These are phyloP conservation scores for Nasua narica DNA, from an alignment of 2,797 vertebrate species.

Conservation along the genomic window DNA sequence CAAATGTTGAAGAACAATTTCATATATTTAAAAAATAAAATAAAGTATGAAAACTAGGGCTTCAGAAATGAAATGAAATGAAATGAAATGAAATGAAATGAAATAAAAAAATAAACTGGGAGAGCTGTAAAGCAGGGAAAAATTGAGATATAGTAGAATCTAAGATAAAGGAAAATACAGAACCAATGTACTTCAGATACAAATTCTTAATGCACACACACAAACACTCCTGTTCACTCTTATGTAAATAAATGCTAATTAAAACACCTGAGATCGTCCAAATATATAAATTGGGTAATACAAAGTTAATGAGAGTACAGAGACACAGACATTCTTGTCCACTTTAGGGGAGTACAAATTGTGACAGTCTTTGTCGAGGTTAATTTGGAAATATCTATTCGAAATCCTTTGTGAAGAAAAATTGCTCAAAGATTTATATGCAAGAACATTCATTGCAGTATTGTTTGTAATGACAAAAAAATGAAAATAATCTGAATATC, in stretches of 20 bases:
- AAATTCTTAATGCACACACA: background rate
- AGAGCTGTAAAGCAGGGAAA: background rate
- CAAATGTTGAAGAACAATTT: background rate
- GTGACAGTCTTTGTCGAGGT: background rate
- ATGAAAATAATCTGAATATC: background rate
- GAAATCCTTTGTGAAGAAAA: background rate
- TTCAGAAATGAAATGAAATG: too few species aligned
- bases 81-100: too few species aligned
- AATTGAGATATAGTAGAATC: background rate
- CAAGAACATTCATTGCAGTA: background rate
- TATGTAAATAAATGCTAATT: background rate
- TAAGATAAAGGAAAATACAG: background rate
- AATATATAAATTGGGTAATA: background rate
- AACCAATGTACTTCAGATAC: background rate
- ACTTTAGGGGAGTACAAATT: background rate
- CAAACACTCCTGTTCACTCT: background rate
- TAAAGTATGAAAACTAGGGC: background rate
- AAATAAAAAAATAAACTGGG: too few species aligned
- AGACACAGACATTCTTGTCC: background rate
- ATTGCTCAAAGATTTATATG: background rate
- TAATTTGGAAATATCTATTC: conserved; percentile 13
- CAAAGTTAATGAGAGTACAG: background rate
- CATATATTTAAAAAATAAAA: background rate
- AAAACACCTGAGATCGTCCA: background rate
- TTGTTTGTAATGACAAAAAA: background rate